Base-by-base conservation (phyloP, 2,797 vertebrate species). In the Macrochelys suwanniensis region DNA sequence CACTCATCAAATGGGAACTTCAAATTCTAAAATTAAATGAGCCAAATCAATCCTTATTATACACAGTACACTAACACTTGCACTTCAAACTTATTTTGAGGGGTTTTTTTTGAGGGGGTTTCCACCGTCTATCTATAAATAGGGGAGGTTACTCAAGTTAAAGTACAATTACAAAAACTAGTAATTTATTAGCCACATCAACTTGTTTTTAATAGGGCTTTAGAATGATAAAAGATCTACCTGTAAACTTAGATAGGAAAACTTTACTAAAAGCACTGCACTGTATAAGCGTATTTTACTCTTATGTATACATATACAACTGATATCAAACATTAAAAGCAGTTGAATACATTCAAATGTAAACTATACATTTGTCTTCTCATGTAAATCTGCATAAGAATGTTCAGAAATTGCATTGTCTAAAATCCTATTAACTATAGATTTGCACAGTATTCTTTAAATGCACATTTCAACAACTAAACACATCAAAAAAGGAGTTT, bases 131-230 rank as follows among this genome's bases (percentile, higher is more conserved):
- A 71, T 1, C 3, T 56, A 9, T 54, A 33, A 65, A 51, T 6
- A 45, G 78, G 9, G 42, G 26, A 45, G 31, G 53, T 4, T 16
- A 26, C 7, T 42, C 4, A 42, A 25, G 53, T 54, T 21, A 10
- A 31, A 26, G 8, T 9, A 33, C 7, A 8, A 21, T 4, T 50
- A 25, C 0, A 0, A 12, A n/a, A 78, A 17, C 1, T 11, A 2
- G 7, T 37, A 42, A 1, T 50, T 53, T n/a, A 68, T 71, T 21
- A 42, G 21, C 37, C 19, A 71, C 68, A 6, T 23, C n/a, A 71
- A 42, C 5, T 42, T 68, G 61, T 68, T 71, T 33, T 71, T 42
- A 71, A 71, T 71, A 23, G n/a, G 65, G n/a, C 65, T 71, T n/a
- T 33, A 68, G 19, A 61, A 88, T 81, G 1, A 53, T 5, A 91